Conservation (phyloP, 2,113 vertebrate species). For the Glaucidium brasilianum region DNA sequence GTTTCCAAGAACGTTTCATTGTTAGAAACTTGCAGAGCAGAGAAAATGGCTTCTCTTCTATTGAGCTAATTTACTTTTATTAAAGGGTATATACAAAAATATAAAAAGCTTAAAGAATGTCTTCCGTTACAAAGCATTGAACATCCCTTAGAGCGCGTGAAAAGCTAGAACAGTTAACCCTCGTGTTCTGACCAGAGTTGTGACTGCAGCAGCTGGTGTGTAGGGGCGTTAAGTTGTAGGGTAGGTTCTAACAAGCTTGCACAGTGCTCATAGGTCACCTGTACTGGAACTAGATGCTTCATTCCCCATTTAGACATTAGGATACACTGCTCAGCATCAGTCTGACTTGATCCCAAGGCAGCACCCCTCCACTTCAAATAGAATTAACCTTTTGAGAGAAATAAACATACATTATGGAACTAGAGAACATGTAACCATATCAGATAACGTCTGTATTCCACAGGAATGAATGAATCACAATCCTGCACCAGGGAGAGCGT, state of each 20-base stretch:
- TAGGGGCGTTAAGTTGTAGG: background rate
- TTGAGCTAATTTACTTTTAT: slow-evolving; percentile 17
- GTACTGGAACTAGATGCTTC: slow-evolving; percentile 42
- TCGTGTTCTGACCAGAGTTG: background rate
- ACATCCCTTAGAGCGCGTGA: background rate
- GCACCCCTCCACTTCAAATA: slow-evolving; percentile 57
- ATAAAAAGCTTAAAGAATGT: slow-evolving; percentile 56
- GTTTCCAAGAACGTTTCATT: background rate
- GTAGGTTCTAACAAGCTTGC: slow-evolving; percentile 11
- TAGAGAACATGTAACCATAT: background rate
- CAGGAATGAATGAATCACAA: background rate
- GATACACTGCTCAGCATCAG: slow-evolving; percentile 63
- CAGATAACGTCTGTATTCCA: background rate
- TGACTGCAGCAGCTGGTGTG: slow-evolving; percentile 33
- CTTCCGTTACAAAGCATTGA: slow-evolving; percentile 24
- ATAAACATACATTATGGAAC: slow-evolving; percentile 51
- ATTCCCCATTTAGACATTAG: slow-evolving; percentile 56
- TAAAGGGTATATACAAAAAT: slow-evolving; percentile 60
- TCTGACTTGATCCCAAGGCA: slow-evolving; percentile 64
- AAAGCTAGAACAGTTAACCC: background rate
- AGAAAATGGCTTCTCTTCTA: slow-evolving; percentile 20
- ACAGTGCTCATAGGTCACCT: slow-evolving; percentile 32
- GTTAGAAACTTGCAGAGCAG: slow-evolving; percentile 30
- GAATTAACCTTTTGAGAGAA: slow-evolving; percentile 64
- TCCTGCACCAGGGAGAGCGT: background rate